phyloP scores from a whole-genome alignment of 1,140 invertebrate genomes.

The Lucilia cuprina region DNA sequence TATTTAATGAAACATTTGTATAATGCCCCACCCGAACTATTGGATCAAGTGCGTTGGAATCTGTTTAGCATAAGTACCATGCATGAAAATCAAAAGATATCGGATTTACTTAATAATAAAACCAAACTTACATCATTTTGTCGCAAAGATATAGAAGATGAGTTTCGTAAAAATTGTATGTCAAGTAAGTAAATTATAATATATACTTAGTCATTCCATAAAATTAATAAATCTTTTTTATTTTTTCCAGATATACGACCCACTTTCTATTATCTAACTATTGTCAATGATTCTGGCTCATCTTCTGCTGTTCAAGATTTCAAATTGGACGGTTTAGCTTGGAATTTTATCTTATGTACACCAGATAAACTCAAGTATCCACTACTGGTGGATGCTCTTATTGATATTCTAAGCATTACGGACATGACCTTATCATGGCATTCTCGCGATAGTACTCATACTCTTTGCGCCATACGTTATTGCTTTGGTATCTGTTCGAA shows the following conservation, averaged over 20 bases:
- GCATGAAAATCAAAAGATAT: slow-evolving; percentile 54
- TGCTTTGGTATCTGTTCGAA: slow-evolving; percentile 75
- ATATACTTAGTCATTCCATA: background rate
- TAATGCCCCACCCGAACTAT: slow-evolving; percentile 78
- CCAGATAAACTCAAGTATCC: slow-evolving; percentile 91
- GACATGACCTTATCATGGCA: slow-evolving; percentile 66
- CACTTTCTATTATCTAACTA: slow-evolving; percentile 58
- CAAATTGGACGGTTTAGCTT: slow-evolving; percentile 92
- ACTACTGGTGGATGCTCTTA: slow-evolving; percentile 82
- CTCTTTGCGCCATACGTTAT: slow-evolving; percentile 86
- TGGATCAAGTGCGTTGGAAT: slow-evolving; percentile 75
- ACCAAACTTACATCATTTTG: slow-evolving; percentile 56
- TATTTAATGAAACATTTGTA: slow-evolving; percentile 96
- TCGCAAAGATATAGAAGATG: slow-evolving; percentile 78
- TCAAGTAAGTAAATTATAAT: slow-evolving; percentile 46
- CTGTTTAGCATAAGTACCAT: slow-evolving; percentile 59
- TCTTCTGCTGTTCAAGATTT: slow-evolving; percentile 71
- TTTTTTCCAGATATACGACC: slow-evolving; percentile 52
- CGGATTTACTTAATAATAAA: slow-evolving; percentile 54
- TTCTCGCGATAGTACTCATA: slow-evolving; percentile 70
- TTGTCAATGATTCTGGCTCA: slow-evolving; percentile 46
- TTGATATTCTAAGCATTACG: slow-evolving; percentile 78
- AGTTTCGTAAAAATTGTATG: slow-evolving; percentile 70
- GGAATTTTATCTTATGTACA: slow-evolving; percentile 90
- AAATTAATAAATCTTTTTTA: slow-evolving; percentile 6